Percentiles rank a stretch among this genome's conserved stretches.
Conservation (phyloP, 2,888 invertebrate genomes). For the Dryococelus australis region DNA sequence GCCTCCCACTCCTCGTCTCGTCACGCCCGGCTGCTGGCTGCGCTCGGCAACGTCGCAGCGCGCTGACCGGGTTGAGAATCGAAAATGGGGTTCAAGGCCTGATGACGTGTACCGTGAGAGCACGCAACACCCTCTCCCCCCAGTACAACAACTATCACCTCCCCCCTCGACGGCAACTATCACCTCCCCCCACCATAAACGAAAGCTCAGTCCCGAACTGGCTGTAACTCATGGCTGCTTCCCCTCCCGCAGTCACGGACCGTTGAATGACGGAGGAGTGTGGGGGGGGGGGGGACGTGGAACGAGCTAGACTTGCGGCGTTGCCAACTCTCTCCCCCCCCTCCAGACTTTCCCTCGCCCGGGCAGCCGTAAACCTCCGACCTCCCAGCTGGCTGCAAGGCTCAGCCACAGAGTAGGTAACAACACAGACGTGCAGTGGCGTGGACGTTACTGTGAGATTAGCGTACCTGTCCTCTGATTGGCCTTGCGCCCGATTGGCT, state of each 20-base stretch:
- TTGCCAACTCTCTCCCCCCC: conserved; percentile 28
- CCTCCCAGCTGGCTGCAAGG: too few species aligned
- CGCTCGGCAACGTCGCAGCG: conserved; percentile 21
- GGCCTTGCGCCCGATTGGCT: too few species aligned
- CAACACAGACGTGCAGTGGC: too few species aligned
- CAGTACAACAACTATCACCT: background rate
- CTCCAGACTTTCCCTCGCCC: background rate
- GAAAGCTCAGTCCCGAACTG: background rate
- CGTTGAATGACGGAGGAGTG: background rate
- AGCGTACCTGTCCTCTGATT: too few species aligned
- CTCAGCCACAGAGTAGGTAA: too few species aligned
- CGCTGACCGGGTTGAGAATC: conserved; percentile 39
- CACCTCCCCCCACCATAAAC: background rate
- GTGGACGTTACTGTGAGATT: too few species aligned
- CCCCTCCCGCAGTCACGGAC: background rate
- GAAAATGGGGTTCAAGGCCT: conserved; percentile 56
- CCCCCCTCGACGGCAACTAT: background rate
- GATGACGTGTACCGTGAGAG: conserved; percentile 52
- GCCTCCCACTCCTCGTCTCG: background rate
- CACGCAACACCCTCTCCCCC: conserved; percentile 29
- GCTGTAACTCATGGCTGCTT: background rate
- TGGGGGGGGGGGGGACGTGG: background rate
- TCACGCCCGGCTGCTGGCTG: background rate
- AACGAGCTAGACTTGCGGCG: conserved; percentile 26
- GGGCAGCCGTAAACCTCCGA: background rate